phyloP scores from a whole-genome alignment of 92 coral and sea anemone species.

The Zoanthus sociatus region DNA sequence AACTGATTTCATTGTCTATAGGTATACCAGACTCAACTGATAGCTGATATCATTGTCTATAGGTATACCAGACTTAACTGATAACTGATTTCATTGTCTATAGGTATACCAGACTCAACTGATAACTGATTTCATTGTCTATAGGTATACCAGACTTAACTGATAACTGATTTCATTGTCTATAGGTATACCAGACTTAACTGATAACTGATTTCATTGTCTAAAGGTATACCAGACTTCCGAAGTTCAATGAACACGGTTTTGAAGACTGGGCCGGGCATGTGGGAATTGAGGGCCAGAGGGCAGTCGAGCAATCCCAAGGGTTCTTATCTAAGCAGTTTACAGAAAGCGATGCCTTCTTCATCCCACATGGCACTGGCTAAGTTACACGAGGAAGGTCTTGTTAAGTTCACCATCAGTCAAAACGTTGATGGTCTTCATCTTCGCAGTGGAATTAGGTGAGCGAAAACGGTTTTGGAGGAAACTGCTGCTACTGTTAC shows the following conservation, averaged over 20 bases:
- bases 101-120: conserved; percentile 68
- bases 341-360: conserved; percentile 74
- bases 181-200: too few relatives aligned
- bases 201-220: neutral
- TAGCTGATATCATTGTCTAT: too few relatives aligned
- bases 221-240: conserved; percentile 71
- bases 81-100: neutral
- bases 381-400: conserved; percentile 71
- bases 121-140: too few relatives aligned
- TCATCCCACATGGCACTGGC: conserved; percentile 75
- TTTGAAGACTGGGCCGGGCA: conserved; percentile 78
- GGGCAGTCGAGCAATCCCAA: conserved; percentile 55
- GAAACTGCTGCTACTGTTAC: too few relatives aligned
- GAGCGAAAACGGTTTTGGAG: neutral
- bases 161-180: too few relatives aligned
- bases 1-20: too few relatives aligned
- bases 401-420: conserved; percentile 78
- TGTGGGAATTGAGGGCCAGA: conserved; percentile 80
- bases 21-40: too few relatives aligned
- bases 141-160: too few relatives aligned
- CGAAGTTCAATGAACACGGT: conserved; percentile 84
- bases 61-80: too few relatives aligned
- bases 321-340: conserved; percentile 10
- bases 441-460: conserved; percentile 72
- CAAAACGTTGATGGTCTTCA: conserved; percentile 84